Base-by-base conservation (phyloP, 1,140 invertebrate species). In the Trigoniulus corallinus region DNA sequence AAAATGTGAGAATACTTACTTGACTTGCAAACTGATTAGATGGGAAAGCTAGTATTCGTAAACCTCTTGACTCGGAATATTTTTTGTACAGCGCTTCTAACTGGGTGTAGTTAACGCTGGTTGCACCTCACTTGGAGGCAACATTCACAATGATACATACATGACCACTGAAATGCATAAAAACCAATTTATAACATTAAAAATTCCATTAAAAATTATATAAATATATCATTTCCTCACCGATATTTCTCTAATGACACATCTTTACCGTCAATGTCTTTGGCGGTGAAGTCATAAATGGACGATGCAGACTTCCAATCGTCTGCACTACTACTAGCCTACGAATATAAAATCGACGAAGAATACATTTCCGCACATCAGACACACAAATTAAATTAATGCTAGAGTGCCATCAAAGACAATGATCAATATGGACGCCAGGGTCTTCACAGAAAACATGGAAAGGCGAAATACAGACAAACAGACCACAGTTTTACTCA, bases 1-100 rank as follows among this genome's bases (percentile, higher is more conserved):
- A n/a, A n/a, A n/a, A n/a, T n/a, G n/a, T n/a, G n/a, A 34, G 29
- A 7, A 34, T 7, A 7, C 29, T 34, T 56, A 64, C 64, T 63
- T 79, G 88, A 0, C 72, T 69, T n/a, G 70, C 76, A 67, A 95
- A 95, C 62, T 95, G 88, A 67, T 95, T 93, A 61, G 88, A 93
- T 0, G 91, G 91, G 67, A 95, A 95, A 2, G 80, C 91, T 2
- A 89, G 64, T 57, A 92, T 86, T 59, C 73, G 74, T 52, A 88
- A 67, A 23, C 79, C 79, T 56, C 74, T 65, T 13, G 58, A 62
- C 25, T 79, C 75, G 25, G 64, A 73, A 61, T 79, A 84, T 57
- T 81, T 76, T 40, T 82, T 72, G 60, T 86, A 77, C 7, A 91
- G 62, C 50, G 77, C 69, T 24, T 78, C 77, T n/a, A 91, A 66